Conservation (phyloP, 2,888 invertebrate genomes). For the Oxyteleia sp. region DNA sequence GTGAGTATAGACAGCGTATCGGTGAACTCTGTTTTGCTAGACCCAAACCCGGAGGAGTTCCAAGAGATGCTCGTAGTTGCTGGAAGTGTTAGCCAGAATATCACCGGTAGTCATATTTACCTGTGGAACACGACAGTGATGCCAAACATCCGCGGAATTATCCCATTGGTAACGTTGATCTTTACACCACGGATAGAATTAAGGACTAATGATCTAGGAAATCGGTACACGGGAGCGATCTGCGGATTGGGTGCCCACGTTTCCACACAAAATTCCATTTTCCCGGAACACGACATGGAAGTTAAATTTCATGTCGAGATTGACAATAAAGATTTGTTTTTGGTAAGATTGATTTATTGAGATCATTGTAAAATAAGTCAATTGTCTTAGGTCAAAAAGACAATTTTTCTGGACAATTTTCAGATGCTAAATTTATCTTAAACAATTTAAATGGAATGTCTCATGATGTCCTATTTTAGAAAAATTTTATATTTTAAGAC, state of each 20-base stretch:
- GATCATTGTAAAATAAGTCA: too few species aligned
- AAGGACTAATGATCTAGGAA: conserved; percentile 89
- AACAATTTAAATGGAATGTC: too few species aligned
- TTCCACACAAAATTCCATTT: conserved; percentile 89
- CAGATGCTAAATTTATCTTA: too few species aligned
- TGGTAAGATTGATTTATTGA: too few species aligned
- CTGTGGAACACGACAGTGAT: conserved; percentile 95
- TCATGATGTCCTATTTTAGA: too few species aligned
- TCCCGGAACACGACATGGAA: conserved; percentile 95
- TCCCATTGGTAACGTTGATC: conserved; percentile 92
- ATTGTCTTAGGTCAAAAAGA: too few species aligned
- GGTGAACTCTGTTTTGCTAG: conserved; percentile 95
- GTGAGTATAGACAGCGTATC: conserved; percentile 92
- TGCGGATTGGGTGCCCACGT: conserved; percentile 94
- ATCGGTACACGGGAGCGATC: conserved; percentile 92
- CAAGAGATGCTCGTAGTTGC: conserved; percentile 92
- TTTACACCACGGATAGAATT: conserved; percentile 95
- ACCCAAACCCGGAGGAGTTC: conserved; percentile 92
- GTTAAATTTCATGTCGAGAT: conserved; percentile 93
- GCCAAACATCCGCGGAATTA: conserved; percentile 95
- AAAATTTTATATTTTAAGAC: too few species aligned
- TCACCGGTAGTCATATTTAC: conserved; percentile 88
- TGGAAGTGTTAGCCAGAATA: conserved; percentile 89
- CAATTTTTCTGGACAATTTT: too few species aligned
- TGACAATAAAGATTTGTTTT: conserved; percentile 90